Evolutionary conservation across 1,140 invertebrate species (phyloP), one percentile per base, ranked within the genome.

Genomic region (Caenorhabditis briggsae): DNA sequence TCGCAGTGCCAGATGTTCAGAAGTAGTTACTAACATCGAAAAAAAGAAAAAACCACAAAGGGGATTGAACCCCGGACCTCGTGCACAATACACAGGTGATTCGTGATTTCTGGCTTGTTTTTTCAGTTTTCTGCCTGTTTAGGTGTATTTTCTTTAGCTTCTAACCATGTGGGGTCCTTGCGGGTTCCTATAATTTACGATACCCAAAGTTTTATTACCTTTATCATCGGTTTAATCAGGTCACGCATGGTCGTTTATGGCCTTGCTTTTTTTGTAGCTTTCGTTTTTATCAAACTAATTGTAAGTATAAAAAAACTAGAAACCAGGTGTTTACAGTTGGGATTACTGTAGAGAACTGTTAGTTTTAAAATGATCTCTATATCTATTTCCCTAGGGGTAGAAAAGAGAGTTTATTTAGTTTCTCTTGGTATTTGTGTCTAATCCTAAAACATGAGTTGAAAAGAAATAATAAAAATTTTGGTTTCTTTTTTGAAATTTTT

Each of bases 161-260:
- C n/a, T 58, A 58, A 58, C 56, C 56, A 58, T 58, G 56, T 18
- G 56, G 56, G 14, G 6, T 58, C 16, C n/a, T n/a, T n/a, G n/a
- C n/a, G n/a, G n/a, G n/a, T n/a, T n/a, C 5, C 14, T 16, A 58
- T 58, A 58, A 58, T 58, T 58, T 58, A 58, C n/a, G 56, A 50
- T 8, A 50, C 50, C 59, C 33, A 20, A 25, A 33, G 23, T 61
- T 61, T 61, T 33, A 33, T 23, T 23, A 61, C 23, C 23, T 61
- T 58, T 65, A 65, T 23, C 5, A 65, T 23, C 64, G 64, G n/a
- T 65, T 23, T 65, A 65, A 65, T 65, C 43, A 43, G 64, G 64
- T 46, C 64, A 65, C 64, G 64, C 33, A 23, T 65, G 25, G n/a
- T 9, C 16, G 16, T 61, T 14, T 25, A 9, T 61, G 20, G 23